These are phyloP conservation scores for Axinella damicornis DNA, from an alignment of 37 sponge, comb jelly and placozoan genomes.

Conservation along the genomic window DNA sequence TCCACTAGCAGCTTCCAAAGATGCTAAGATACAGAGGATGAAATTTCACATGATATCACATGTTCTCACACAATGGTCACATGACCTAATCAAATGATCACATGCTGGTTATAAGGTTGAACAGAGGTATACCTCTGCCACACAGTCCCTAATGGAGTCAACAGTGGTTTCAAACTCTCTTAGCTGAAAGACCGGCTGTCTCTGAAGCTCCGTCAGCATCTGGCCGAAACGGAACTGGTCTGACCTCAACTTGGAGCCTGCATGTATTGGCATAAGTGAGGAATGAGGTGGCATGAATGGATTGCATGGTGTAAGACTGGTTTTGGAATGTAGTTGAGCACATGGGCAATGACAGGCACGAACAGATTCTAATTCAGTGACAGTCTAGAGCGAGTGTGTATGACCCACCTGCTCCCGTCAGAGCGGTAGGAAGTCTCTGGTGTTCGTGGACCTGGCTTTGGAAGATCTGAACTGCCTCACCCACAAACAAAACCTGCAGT, in stretches of 20 bases:
- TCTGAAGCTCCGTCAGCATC: slow-evolving; percentile 61
- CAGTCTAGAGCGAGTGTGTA: no score
- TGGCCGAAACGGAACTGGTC: slow-evolving; percentile 61
- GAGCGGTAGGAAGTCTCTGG: neutral
- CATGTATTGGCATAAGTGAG: no score
- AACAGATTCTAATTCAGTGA: no score
- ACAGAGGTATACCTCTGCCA: slow-evolving; percentile 63
- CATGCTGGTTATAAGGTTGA: no score
- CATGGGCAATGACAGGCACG: no score
- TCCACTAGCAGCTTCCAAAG: slow-evolving; percentile 86
- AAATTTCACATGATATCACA: no score
- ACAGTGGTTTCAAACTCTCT: slow-evolving; percentile 73
- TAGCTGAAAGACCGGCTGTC: slow-evolving; percentile 58
- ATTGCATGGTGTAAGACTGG: no score
- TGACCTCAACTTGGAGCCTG: slow-evolving; percentile 34
- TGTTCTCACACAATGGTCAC: no score
- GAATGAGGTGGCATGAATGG: no score
- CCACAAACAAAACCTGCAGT: slow-evolving; percentile 79
- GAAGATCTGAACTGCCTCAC: slow-evolving; percentile 84
- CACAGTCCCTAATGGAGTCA: slow-evolving; percentile 67
- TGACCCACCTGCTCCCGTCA: slow-evolving; percentile 15
- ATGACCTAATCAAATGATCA: no score
- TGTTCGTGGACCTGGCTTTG: slow-evolving; percentile 2
- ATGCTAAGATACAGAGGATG: slow-evolving; percentile 31
- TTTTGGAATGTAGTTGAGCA: no score